Evolutionary conservation across 2,797 vertebrate genomes (phyloP).

Genomic region (Poeciliopsis paucimaculata): DNA sequence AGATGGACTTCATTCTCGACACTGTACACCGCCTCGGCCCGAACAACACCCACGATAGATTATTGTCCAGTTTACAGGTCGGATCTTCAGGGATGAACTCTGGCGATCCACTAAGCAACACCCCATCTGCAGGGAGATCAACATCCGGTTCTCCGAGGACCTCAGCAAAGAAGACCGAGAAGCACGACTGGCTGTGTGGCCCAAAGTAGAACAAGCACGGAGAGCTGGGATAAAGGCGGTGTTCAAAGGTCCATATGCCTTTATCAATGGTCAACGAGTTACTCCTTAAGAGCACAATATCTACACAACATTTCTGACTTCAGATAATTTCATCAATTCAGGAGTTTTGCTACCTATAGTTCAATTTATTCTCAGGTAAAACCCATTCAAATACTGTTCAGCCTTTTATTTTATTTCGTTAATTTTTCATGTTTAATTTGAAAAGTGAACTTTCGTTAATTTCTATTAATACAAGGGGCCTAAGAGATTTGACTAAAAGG

Average conservation of each 20-base stretch:
- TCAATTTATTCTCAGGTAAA: not conserved
- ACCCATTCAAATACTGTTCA: not conserved
- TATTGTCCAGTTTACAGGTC: too few species aligned
- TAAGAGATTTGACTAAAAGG: too few species aligned
- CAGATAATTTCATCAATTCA: not conserved
- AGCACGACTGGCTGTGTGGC: too few species aligned
- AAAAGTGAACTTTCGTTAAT: not conserved
- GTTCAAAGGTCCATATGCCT: not conserved
- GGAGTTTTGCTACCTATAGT: not conserved
- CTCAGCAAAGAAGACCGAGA: not conserved
- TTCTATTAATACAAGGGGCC: not conserved
- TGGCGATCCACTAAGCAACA: too few species aligned
- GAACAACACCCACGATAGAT: too few species aligned
- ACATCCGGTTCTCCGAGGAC: not conserved
- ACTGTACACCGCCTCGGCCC: too few species aligned
- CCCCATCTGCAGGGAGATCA: too few species aligned
- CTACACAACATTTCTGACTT: not conserved
- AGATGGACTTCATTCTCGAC: too few species aligned
- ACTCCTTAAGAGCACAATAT: not conserved
- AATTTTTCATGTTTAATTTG: not conserved
- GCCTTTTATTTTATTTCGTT: not conserved
- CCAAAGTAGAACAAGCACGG: not conserved
- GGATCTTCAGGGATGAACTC: too few species aligned
- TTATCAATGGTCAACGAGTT: not conserved
- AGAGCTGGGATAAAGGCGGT: not conserved